Percentiles rank a stretch among this genome's conserved stretches.
Evolutionary conservation across 2,888 invertebrate genomes (phyloP).

Genomic region (Pristionchus japonicus): DNA sequence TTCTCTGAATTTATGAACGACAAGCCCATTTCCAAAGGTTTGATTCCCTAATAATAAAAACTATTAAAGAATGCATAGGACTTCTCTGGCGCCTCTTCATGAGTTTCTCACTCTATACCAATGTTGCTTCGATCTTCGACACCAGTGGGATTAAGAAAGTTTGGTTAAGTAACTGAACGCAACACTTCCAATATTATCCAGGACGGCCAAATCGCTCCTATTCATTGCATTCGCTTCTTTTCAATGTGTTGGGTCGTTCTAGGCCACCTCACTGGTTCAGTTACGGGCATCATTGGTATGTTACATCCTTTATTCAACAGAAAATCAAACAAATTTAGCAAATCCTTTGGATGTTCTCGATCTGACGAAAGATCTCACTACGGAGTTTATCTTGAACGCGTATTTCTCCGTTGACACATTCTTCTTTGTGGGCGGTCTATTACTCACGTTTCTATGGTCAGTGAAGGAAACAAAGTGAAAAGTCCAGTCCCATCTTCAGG

Average conservation of each 20-base stretch:
- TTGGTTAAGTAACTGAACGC: not conserved
- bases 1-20: not conserved
- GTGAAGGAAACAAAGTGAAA: not conserved
- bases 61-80: too few relatives aligned
- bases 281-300: not conserved
- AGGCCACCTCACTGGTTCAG: not conserved
- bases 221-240: conserved; percentile 44
- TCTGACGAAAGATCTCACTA: conserved; percentile 37
- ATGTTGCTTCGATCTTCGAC: conserved; percentile 36
- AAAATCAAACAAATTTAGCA: not conserved
- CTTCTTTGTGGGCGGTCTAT: conserved; percentile 57
- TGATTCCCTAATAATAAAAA: too few relatives aligned
- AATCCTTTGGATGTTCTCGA: conserved; percentile 49
- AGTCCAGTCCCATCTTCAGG: conserved; percentile 49
- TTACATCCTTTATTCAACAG: not conserved
- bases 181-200: not conserved
- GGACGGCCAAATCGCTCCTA: conserved; percentile 43
- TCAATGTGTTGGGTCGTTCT: conserved; percentile 40
- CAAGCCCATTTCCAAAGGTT: not conserved
- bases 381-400: conserved; percentile 54
- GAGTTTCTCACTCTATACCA: conserved; percentile 33
- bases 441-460: conserved; percentile 48
- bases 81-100: conserved; percentile 31
- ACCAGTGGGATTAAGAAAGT: not conserved
- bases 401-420: conserved; percentile 60